A percentile compares a stretch with the other conserved stretches of the same genome.
These are phyloP conservation scores for Rhagium mordax DNA, from an alignment of 2,888 invertebrate species.

Conservation along the genomic window DNA sequence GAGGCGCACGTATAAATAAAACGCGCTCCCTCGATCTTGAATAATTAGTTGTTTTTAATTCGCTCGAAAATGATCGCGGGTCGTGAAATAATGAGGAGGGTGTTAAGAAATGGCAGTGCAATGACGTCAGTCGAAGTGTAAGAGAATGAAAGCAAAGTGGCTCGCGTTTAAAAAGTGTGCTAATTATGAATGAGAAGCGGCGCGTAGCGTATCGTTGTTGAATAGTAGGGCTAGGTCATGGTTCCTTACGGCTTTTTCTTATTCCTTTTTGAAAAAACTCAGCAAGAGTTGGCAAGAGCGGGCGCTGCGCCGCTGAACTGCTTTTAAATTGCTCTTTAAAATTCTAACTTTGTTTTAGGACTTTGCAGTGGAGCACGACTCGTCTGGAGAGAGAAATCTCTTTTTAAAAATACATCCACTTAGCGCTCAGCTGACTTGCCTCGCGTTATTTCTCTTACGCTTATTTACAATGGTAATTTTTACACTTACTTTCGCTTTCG, in stretches of 20 bases:
- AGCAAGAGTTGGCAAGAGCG: conserved; percentile 55
- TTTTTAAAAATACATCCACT: conserved; percentile 65
- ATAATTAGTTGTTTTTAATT: neutral
- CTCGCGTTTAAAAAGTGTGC: conserved; percentile 67
- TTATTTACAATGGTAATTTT: conserved; percentile 66
- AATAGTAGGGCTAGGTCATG: conserved; percentile 70
- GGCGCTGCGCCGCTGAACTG: conserved; percentile 63
- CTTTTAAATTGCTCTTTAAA: conserved; percentile 70
- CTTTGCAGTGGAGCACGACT: conserved; percentile 54
- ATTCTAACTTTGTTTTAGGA: conserved; percentile 69
- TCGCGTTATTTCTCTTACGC: conserved; percentile 46
- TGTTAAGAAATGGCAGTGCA: neutral
- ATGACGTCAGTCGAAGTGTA: conserved; percentile 21
- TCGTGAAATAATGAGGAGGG: conserved; percentile 16
- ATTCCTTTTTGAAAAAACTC: conserved; percentile 64
- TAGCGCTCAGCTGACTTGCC: conserved; percentile 62
- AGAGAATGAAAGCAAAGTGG: conserved; percentile 48
- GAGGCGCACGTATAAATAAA: too few species aligned
- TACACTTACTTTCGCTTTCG: conserved; percentile 60
- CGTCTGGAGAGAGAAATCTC: conserved; percentile 61
- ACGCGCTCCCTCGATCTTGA: too few species aligned
- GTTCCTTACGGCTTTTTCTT: conserved; percentile 68
- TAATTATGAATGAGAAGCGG: conserved; percentile 70
- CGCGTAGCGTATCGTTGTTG: conserved; percentile 59
- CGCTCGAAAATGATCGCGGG: neutral